These are phyloP conservation scores for Wasmannia auropunctata DNA, from an alignment of 1,140 invertebrate genomes.

Conservation along the genomic window DNA sequence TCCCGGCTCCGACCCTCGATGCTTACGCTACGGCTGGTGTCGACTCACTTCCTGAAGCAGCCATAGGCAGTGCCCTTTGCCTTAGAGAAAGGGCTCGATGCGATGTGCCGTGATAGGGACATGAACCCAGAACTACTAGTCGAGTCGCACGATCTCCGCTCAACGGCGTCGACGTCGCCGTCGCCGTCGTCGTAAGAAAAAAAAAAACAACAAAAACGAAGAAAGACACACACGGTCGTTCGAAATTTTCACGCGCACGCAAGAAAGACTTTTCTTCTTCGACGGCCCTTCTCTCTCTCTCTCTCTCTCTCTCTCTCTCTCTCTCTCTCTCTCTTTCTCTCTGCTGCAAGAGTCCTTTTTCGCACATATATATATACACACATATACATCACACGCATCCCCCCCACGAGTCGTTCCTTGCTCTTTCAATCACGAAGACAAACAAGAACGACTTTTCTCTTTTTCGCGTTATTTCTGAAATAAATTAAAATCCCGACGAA, in stretches of 20 bases:
- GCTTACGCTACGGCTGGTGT: slow-evolving; percentile 94
- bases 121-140: slow-evolving; percentile 87
- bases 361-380: neutral
- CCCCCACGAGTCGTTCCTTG: slow-evolving; percentile 62
- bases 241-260: slow-evolving; percentile 54
- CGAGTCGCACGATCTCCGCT: slow-evolving; percentile 65
- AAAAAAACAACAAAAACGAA: neutral
- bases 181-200: slow-evolving; percentile 2
- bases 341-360: neutral
- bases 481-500: slow-evolving; percentile 24
- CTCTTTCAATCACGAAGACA: slow-evolving; percentile 1
- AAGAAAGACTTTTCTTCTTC: slow-evolving; percentile 56
- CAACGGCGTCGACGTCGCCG: slow-evolving; percentile 36
- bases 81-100: slow-evolving; percentile 78
- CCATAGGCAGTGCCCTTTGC: slow-evolving; percentile 88
- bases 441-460: slow-evolving; percentile 13
- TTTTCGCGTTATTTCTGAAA: neutral
- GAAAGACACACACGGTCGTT: neutral
- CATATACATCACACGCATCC: neutral
- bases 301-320: slow-evolving; percentile 28
- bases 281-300: slow-evolving; percentile 36
- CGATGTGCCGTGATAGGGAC: slow-evolving; percentile 92
- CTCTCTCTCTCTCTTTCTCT: slow-evolving; percentile 24
- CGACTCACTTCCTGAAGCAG: slow-evolving; percentile 94
- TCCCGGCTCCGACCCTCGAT: slow-evolving; percentile 85